Evolutionary conservation across 2,797 vertebrate species (phyloP).

Genomic region (Sebastes minor): DNA sequence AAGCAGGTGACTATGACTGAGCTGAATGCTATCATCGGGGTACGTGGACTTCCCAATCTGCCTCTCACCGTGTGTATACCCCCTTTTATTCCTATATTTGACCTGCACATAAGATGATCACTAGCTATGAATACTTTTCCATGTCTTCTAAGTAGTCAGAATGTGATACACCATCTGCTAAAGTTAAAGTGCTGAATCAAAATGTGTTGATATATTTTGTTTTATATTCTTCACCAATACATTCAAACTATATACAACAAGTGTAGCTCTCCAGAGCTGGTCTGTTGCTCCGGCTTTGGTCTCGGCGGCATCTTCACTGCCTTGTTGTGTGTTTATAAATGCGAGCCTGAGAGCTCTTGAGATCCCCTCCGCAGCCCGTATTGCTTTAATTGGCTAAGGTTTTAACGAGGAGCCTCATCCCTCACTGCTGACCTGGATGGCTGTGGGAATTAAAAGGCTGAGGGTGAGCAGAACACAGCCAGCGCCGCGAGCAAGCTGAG

Average conservation of each 20-base stretch:
- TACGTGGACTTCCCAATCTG: slow-evolving; percentile 96
- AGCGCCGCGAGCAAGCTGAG: slow-evolving; percentile 50
- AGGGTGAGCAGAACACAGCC: slow-evolving; percentile 60
- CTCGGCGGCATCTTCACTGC: slow-evolving; percentile 65
- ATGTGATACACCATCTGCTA: not conserved
- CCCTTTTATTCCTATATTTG: slow-evolving; percentile 88
- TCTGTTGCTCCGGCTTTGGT: slow-evolving; percentile 50
- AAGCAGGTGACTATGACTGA: slow-evolving; percentile 99
- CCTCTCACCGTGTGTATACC: slow-evolving; percentile 95
- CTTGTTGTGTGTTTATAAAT: slow-evolving; percentile 81
- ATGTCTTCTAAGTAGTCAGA: not conserved
- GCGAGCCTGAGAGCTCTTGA: slow-evolving; percentile 76
- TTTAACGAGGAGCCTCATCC: slow-evolving; percentile 81
- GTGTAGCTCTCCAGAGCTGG: slow-evolving; percentile 16
- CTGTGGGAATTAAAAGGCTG: slow-evolving; percentile 75
- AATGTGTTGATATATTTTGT: slow-evolving; percentile 5
- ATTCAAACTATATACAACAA: slow-evolving; percentile 9
- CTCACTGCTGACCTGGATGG: slow-evolving; percentile 81
- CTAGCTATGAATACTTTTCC: not conserved
- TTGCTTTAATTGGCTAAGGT: slow-evolving; percentile 84
- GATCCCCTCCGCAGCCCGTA: slow-evolving; percentile 65
- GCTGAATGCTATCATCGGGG: slow-evolving; percentile 99
- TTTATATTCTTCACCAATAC: slow-evolving; percentile 17
- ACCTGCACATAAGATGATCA: slow-evolving; percentile 58
- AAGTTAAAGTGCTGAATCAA: slow-evolving; percentile 37